Evolutionary conservation across 2,113 vertebrate genomes (phyloP).

Genomic region (Meriones unguiculatus): DNA sequence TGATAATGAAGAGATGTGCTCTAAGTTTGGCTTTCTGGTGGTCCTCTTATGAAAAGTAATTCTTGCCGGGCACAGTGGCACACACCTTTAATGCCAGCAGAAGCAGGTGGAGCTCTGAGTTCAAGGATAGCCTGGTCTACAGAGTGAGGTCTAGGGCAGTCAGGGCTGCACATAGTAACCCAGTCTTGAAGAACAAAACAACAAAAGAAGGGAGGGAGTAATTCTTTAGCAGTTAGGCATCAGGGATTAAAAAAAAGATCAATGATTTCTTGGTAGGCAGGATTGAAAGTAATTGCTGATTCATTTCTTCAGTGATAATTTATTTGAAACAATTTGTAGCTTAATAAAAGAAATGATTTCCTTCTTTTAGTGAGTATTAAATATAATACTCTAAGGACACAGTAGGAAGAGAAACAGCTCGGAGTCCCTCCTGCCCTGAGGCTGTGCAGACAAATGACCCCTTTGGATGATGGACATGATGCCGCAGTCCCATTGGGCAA

Average conservation of each 20-base stretch:
- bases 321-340: background rate
- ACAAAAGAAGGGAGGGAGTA: background rate
- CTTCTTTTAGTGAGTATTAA: background rate
- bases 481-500: too few species aligned
- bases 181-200: background rate
- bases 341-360: conserved; percentile 22
- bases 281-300: background rate
- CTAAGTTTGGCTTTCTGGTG: background rate
- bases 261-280: background rate
- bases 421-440: background rate
- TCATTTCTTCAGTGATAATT: background rate
- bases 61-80: background rate
- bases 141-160: background rate
- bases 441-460: background rate
- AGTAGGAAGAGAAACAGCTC: background rate
- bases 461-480: background rate
- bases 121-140: background rate
- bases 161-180: background rate
- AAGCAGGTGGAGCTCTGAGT: background rate
- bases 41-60: background rate
- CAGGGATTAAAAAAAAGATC: too few species aligned
- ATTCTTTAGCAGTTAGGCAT: background rate
- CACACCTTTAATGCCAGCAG: background rate
- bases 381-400: background rate
- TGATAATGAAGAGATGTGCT: background rate